These are phyloP conservation scores for Biston stratarius DNA, from an alignment of 2,888 invertebrate species.

Conservation along the genomic window DNA sequence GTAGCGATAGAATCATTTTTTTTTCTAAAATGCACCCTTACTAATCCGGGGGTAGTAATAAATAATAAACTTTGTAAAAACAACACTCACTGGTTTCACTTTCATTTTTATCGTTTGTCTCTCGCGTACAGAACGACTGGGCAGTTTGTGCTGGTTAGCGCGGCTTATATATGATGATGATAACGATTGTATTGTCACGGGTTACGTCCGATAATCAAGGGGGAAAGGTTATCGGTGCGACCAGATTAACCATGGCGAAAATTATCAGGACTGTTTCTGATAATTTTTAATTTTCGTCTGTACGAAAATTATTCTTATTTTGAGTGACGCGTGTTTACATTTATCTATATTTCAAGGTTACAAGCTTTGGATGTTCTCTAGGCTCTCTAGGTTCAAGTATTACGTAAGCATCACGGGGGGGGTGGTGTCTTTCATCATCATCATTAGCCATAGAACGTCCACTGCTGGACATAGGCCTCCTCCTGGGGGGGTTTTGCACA, in stretches of 20 bases:
- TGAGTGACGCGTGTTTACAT: not conserved
- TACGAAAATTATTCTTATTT: not conserved
- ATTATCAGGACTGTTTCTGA: not conserved
- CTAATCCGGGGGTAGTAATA: not conserved
- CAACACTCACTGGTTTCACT: slow-evolving; percentile 44
- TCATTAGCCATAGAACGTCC: no score
- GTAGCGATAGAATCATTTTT: no score
- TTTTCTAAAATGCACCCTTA: no score
- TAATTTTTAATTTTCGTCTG: no score
- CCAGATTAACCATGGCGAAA: slow-evolving; percentile 10
- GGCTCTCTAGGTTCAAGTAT: no score
- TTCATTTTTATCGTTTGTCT: slow-evolving; percentile 43
- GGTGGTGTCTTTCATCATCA: no score
- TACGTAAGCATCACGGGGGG: no score
- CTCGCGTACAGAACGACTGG: slow-evolving; percentile 31
- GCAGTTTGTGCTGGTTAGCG: slow-evolving; percentile 24
- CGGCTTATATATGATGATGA: slow-evolving; percentile 51
- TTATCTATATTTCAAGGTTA: not conserved
- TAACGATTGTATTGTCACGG: slow-evolving; percentile 36
- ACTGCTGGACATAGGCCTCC: no score
- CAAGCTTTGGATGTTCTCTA: no score
- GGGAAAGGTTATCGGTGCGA: slow-evolving; percentile 31
- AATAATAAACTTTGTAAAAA: not conserved
- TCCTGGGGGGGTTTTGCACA: no score
- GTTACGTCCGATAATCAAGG: slow-evolving; percentile 21